Base-by-base conservation (phyloP, 1,140 invertebrate species). In the Apis dorsata region DNA sequence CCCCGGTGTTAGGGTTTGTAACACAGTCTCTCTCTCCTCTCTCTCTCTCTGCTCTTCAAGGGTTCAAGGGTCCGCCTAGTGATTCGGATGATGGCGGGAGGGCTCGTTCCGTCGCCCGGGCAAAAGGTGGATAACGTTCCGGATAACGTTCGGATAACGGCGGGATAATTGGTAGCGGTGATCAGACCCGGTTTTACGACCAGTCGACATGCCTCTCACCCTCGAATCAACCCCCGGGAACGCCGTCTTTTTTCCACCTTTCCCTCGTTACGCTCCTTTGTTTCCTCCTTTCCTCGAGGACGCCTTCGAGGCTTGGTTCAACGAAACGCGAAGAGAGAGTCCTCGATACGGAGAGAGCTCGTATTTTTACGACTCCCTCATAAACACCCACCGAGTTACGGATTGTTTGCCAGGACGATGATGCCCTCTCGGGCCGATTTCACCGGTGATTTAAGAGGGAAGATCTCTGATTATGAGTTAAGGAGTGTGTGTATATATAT, bases 111-210 rank as follows among this genome's bases (percentile, higher is more conserved):
- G 63, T 82, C 68, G 85, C 82, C 82, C 74, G 63, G 63, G 72
- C 81, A 75, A 85, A 75, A 88, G 90, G 89, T 91, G 92, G 92
- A 93, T 93, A 93, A 92, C 90, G 92, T 91, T 77, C 89, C 87
- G 92, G 91, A 93, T 93, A 93, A 93, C 92, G 89, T 90, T 88
- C 89, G 89, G 90, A 93, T 94, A 93, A 94, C 93, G 93, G 92
- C 89, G 87, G 93, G 93, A 94, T 94, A 94, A 94, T 94, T 94
- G 93, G 93, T 92, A 91, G 88, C 90, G 92, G 93, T 93, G 93
- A 94, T 94, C 93, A 94, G 92, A 91, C 89, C 91, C 88, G 92
- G 90, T 94, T 94, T 94, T 94, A 94, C 93, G 93, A 93, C 92
- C 91, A 86, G 86, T 85, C 89, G 92, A 93, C 93, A 93, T 88